These are phyloP conservation scores for Agapornis roseicollis DNA, from an alignment of 2,113 vertebrate genomes.

Conservation along the genomic window DNA sequence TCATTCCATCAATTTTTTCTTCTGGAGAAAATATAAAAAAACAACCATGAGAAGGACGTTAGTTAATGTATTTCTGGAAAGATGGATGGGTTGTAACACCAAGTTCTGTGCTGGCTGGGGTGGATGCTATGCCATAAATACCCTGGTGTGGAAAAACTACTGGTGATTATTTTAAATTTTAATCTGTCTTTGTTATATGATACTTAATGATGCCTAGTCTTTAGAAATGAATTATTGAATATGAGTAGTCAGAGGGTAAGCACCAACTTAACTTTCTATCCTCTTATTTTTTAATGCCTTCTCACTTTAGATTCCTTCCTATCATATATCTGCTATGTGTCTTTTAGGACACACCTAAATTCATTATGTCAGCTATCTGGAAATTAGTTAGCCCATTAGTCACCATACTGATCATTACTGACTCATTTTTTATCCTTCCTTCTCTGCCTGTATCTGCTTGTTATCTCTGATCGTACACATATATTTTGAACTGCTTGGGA, in stretches of 20 bases:
- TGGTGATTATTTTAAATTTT: background rate
- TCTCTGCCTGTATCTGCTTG: background rate
- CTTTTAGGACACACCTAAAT: slow-evolving; percentile 11
- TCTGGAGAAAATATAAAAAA: background rate
- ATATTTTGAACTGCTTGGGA: background rate
- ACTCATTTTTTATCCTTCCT: background rate
- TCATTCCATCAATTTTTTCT: background rate
- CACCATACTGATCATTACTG: background rate
- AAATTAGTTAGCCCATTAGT: slow-evolving; percentile 6
- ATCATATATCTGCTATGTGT: background rate
- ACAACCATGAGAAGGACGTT: background rate
- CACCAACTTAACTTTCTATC: background rate
- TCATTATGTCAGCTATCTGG: background rate
- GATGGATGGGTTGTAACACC: background rate
- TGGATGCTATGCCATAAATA: background rate
- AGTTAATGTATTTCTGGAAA: background rate
- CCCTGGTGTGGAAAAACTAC: background rate
- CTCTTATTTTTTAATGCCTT: background rate
- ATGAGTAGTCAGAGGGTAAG: background rate
- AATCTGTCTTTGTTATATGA: background rate
- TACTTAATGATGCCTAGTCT: background rate
- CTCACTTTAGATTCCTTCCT: background rate
- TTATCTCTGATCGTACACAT: background rate
- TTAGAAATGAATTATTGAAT: background rate
- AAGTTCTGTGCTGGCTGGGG: background rate